Conservation (phyloP, 2,888 invertebrate species). For the Lepeophtheirus nordmannii region DNA sequence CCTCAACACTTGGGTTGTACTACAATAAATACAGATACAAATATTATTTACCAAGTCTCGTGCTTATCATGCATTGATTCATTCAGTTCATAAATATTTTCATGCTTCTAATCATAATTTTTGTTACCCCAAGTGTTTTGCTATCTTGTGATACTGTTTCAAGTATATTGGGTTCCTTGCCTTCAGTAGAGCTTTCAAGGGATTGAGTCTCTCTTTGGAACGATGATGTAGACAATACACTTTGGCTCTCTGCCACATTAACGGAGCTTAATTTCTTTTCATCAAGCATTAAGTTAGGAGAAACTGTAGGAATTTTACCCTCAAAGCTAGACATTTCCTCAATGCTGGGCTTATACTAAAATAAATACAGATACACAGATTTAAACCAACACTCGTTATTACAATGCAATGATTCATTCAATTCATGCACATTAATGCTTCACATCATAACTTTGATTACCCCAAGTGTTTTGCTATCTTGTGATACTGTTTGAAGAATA, state of each 20-base stretch:
- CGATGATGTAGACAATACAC: not conserved
- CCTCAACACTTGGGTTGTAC: not conserved
- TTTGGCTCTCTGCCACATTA: not conserved
- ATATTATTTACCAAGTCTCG: too few relatives aligned
- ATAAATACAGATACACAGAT: too few relatives aligned
- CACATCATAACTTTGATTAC: not conserved
- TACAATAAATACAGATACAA: not conserved
- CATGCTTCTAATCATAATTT: too few relatives aligned
- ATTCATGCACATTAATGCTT: too few relatives aligned
- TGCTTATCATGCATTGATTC: too few relatives aligned
- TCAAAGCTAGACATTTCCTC: not conserved
- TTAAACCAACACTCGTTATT: too few relatives aligned
- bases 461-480: conserved; percentile 7
- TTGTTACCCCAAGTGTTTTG: not conserved
- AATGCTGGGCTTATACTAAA: not conserved
- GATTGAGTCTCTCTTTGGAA: not conserved
- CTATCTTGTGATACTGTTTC: conserved; percentile 1
- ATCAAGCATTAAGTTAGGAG: not conserved
- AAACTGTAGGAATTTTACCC: not conserved
- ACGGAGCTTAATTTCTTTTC: not conserved
- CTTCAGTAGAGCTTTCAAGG: not conserved
- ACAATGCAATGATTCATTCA: too few relatives aligned
- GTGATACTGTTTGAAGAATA: not conserved
- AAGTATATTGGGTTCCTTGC: not conserved
- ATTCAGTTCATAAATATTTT: too few relatives aligned